Percentiles rank a stretch among this genome's conserved stretches.
Conservation (phyloP, 1,140 invertebrate genomes). For the Drosophila parvula region DNA sequence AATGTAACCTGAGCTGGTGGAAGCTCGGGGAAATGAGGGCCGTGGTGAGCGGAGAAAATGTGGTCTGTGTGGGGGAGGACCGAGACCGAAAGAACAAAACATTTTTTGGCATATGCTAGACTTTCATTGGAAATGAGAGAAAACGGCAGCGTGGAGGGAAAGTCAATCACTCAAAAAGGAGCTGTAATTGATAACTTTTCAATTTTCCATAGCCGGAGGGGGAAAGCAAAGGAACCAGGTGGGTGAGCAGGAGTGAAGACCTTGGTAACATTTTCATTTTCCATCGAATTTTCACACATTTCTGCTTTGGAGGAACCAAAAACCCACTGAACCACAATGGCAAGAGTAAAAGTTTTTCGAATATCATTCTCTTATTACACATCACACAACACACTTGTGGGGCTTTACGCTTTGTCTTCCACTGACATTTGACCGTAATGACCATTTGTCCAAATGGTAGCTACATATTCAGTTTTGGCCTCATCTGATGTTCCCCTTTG, state of each 20-base stretch:
- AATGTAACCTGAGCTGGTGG: slow-evolving; percentile 42
- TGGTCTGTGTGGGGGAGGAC: not conserved
- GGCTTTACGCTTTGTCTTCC: slow-evolving; percentile 20
- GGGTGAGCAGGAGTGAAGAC: not conserved
- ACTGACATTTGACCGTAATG: slow-evolving; percentile 15
- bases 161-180: slow-evolving; percentile 52
- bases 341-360: slow-evolving; percentile 58
- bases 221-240: not conserved
- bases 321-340: slow-evolving; percentile 42
- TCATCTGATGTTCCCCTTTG: slow-evolving; percentile 9
- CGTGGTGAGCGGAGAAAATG: not conserved
- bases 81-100: slow-evolving; percentile 29
- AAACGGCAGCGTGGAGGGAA: slow-evolving; percentile 24
- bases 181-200: slow-evolving; percentile 68
- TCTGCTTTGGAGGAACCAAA: slow-evolving; percentile 12
- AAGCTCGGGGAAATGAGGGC: slow-evolving; percentile 27
- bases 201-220: slow-evolving; percentile 50
- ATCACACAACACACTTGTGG: slow-evolving; percentile 15
- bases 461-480: not conserved
- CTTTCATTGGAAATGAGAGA: slow-evolving; percentile 19
- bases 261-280: slow-evolving; percentile 45
- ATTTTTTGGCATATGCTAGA: slow-evolving; percentile 51
- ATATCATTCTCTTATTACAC: slow-evolving; percentile 39
- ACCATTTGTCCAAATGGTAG: slow-evolving; percentile 8
- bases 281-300: slow-evolving; percentile 38